Conservation (phyloP, 1,140 invertebrate genomes). For the Polyergus mexicanus region DNA sequence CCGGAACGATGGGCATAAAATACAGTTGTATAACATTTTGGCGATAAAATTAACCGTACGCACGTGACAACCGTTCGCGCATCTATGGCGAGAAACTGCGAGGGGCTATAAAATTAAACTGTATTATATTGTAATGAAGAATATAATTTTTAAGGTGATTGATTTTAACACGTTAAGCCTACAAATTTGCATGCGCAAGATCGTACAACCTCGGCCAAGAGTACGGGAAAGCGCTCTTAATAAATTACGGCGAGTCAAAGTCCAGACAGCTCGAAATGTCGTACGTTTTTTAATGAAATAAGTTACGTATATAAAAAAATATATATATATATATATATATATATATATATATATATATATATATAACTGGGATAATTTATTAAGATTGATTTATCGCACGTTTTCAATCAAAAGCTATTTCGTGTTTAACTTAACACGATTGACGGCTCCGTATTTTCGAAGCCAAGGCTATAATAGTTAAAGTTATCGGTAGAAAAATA, state of each 20-base stretch:
- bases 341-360: background rate
- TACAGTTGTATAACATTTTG: constrained; percentile 11
- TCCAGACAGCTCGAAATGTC: too few relatives aligned
- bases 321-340: background rate
- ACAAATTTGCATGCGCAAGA: constrained; percentile 12
- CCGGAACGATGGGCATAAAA: background rate
- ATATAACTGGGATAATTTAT: background rate
- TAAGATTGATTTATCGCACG: background rate
- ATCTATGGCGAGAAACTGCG: background rate
- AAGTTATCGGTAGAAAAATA: constrained; percentile 25
- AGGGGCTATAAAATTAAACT: constrained; percentile 28
- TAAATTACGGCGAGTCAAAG: constrained; percentile 38
- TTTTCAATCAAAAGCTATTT: constrained; percentile 6
- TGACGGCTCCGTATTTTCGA: constrained; percentile 10
- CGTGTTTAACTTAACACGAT: constrained; percentile 13
- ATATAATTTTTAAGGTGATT: constrained; percentile 13
- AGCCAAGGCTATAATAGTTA: constrained; percentile 36
- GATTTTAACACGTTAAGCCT: constrained; percentile 34
- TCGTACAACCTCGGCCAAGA: background rate
- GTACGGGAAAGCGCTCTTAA: background rate
- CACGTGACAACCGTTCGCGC: constrained; percentile 19
- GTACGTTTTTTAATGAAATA: background rate
- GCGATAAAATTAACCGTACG: constrained; percentile 23
- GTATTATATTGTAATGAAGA: background rate
- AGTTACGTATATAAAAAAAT: background rate